Base-by-base conservation (phyloP, 2,113 vertebrate species). In the Lepisosteus oculatus region DNA sequence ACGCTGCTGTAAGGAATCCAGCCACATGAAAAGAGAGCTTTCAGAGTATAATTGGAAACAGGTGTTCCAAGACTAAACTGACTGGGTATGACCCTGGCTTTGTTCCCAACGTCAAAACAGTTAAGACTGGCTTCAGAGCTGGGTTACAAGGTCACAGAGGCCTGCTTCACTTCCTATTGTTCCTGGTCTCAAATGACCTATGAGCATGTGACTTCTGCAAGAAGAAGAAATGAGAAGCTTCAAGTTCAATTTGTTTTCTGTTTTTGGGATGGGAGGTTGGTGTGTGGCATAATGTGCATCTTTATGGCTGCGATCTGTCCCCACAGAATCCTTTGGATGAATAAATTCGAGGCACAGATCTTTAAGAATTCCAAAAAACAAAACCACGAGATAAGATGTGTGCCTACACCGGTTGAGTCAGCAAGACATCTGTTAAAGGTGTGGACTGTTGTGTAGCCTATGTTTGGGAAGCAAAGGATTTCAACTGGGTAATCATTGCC, bases 31-130 rank as follows among this genome's bases (percentile, higher is more conserved):
- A 59, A 59, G 13, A 59, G 14, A 59, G 57, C 12, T 59, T 59
- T 59, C n/a, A 59, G 14, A 59, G 57, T 59, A 14, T 59, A 59
- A 59, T 59, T 59, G 57, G 12, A 59, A 59, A 15, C 57, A 59
- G 57, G 57, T 59, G 57, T 59, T 59, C 13, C n/a, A 4, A 59
- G n/a, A 59, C 12, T 13, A 59, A 59, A 59, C 57, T 59, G 57
- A n/a, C 57, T 51, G 57, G 57, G 13, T 59, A 6, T 4, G 57
- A 59, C 57, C 57, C 14, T 59, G 57, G 57, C 57, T 59, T 15
- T 59, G 57, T 5, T 13, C 14, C n/a, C 57, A 13, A 59, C 57
- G n/a, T 59, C 57, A 59, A 59, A 59, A 3, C 57, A 13, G n/a
- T 59, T 8, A 2, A 59, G 57, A 59, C 6, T 8, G 14, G 12